These are phyloP conservation scores for Malacosoma neustria DNA, from an alignment of 2,888 invertebrate genomes.

Conservation along the genomic window DNA sequence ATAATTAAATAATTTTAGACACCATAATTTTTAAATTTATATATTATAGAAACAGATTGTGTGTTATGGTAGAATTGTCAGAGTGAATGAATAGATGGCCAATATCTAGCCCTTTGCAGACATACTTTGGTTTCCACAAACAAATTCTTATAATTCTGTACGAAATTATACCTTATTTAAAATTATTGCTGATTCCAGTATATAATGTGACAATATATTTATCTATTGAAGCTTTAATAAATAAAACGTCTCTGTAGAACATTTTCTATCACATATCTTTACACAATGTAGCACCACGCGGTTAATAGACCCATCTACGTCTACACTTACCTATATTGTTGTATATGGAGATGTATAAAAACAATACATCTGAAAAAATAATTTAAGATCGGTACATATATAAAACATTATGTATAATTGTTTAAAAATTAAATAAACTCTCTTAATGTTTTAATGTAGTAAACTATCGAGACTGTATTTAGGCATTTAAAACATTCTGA, in stretches of 20 bases:
- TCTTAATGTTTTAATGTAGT: conserved; percentile 61
- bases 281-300: conserved; percentile 72
- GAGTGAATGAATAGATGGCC: conserved; percentile 31
- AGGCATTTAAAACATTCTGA: conserved; percentile 57
- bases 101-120: conserved; percentile 26
- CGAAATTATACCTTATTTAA: conserved; percentile 40
- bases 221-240: conserved; percentile 70
- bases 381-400: conserved; percentile 70
- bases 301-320: conserved; percentile 72
- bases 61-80: conserved; percentile 22
- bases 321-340: conserved; percentile 67
- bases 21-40: background rate
- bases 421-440: conserved; percentile 72
- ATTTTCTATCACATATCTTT: conserved; percentile 74
- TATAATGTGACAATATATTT: conserved; percentile 47
- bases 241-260: conserved; percentile 72
- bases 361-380: conserved; percentile 73
- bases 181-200: conserved; percentile 58
- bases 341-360: conserved; percentile 73
- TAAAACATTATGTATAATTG: conserved; percentile 70
- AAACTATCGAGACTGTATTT: conserved; percentile 66
- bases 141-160: conserved; percentile 48
- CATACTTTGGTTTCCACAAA: conserved; percentile 53
- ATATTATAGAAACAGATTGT: conserved; percentile 29
- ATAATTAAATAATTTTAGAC: conserved; percentile 1